Evolutionary conservation across 2,888 invertebrate genomes (phyloP), one percentile per base, ranked within the genome.

Genomic region (Phengaris alcon): DNA sequence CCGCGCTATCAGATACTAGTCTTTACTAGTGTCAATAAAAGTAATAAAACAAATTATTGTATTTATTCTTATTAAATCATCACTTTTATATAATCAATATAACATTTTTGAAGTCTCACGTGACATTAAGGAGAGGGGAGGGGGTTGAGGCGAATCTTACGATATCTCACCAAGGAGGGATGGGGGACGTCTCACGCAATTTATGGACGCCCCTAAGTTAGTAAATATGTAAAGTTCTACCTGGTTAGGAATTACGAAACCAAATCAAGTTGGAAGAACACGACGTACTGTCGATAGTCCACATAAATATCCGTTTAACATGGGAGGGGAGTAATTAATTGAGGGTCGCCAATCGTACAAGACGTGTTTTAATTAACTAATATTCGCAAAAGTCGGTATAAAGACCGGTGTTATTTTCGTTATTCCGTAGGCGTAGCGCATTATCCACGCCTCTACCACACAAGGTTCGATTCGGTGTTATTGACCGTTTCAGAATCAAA

Each of bases 381-480:
- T 64, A 64, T 13, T 70, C 70, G 70, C 70, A 70, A 70, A 69
- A 70, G 51, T 69, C 69, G 51, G 51, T 70, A 22, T 51, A 70
- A 72, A 72, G 35, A 35, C 22, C 6, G 35, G 72, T 35, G 35
- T 22, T 22, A 72, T 52, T 22, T 64, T 54, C 54, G 72, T 72
- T 54, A 72, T 72, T 72, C 54, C 52, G 72, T 72, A 35, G 54
- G 72, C 54, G 72, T 72, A 72, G 35, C 52, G 52, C 15, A 72
- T 72, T 72, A 70, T 70, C 51, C 72, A 72, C 72, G 72, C 72
- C 72, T 54, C 54, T 72, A 54, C 72, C 35, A 52, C 51, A 52
- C 13, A 12, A 22, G 12, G 13, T 35, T 35, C 54, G 54, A 35
- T 72, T 72, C 12, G 22, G 54, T 72, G 72, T 72, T 72, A 72